phyloP scores from a whole-genome alignment of 2,888 invertebrate species.

The Noctuana brunneofusca region DNA sequence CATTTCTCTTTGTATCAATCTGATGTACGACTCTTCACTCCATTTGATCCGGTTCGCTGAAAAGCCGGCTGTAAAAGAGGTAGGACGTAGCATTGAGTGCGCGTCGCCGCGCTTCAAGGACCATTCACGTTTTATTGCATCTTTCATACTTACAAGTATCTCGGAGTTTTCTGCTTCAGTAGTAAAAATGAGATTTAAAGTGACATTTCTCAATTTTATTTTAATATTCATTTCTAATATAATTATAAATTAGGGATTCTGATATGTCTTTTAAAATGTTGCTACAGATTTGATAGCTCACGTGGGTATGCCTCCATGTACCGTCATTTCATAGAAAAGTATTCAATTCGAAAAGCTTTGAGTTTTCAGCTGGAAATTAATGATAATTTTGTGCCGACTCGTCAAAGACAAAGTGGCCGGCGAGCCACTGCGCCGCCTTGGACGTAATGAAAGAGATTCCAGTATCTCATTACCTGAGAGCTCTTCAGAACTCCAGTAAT shows the following conservation, averaged over 20 bases:
- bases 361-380: constrained; percentile 28
- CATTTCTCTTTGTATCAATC: background rate
- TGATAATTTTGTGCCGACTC: constrained; percentile 31
- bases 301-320: background rate
- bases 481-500: constrained; percentile 6
- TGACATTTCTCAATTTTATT: background rate
- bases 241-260: too few relatives aligned
- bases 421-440: constrained; percentile 11
- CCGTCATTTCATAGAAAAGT: constrained; percentile 2
- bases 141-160: background rate
- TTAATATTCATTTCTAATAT: too few relatives aligned
- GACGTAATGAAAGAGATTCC: constrained; percentile 20
- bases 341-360: constrained; percentile 23
- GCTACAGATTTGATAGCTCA: background rate
- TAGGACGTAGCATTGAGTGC: background rate
- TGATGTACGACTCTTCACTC: background rate
- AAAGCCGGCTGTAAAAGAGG: background rate
- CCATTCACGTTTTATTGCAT: background rate
- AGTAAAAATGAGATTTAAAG: background rate
- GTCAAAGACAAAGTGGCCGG: constrained; percentile 20
- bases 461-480: constrained; percentile 19
- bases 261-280: background rate
- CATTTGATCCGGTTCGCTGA: constrained; percentile 1
- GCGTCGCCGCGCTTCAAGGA: background rate
- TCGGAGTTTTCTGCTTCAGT: background rate